Evolutionary conservation across 2,113 vertebrate genomes (phyloP), one percentile per base, ranked within the genome.

Genomic region (Myotis yumanensis): DNA sequence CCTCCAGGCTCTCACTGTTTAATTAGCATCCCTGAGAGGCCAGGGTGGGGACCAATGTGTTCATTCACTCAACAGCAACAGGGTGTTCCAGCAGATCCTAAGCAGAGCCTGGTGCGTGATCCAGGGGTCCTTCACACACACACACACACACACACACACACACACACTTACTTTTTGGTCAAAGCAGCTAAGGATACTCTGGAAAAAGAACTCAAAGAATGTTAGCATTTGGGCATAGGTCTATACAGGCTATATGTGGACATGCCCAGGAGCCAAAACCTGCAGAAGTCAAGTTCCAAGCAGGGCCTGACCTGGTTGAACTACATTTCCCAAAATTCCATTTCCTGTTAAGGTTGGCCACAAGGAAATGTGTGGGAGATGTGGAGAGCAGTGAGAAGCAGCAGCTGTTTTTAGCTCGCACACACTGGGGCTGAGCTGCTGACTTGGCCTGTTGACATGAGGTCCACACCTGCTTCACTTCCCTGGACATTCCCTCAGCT

Each of bases 251-350:
- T 20, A 8, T n/a, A 4, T 5, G 5, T 25, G 54, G n/a, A 22
- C 18, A 0, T 6, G 66, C 8, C 72, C 30, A 18, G 40, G 80
- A 62, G 66, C 25, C 66, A 15, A 14, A 9, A n/a, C 51, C 35
- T 15, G 6, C 51, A 51, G 22, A 28, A 9, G 4, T 81, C 54
- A 84, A 14, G 73, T 28, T 52, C 46, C 48, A 35, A 32, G 48
- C 16, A 80, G 43, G 14, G 73, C 32, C 8, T 37, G 48, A 35
- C 59, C 25, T 37, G 15, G 30, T 82, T 71, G 90, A 83, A 86
- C 88, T 79, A 64, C 25, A 35, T 81, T 93, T 89, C 51, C 84
- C 79, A 94, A 73, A 79, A 96, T 89, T 75, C 69, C 30, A 15
- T 68, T 89, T 79, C 62, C 68, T 51, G 1, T 52, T 76, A 64